Evolutionary conservation across 2,888 invertebrate genomes (phyloP), one percentile per base, ranked within the genome.

Genomic region (Cistogaster globosa): DNA sequence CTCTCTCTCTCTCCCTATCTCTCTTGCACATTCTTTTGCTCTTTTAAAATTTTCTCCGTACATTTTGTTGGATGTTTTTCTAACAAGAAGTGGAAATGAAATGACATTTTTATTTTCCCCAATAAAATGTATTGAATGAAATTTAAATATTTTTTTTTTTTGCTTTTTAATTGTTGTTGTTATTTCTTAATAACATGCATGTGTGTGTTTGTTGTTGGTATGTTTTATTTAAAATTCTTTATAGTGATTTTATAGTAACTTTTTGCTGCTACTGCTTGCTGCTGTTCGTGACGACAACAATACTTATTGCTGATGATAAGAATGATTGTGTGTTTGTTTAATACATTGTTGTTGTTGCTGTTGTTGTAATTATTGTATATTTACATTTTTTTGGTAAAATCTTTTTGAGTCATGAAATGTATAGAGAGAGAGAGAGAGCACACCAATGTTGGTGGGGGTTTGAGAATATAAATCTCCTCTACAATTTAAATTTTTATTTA

Each of bases 281-380:
- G 48, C 48, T 53, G 53, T 57, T 69, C 48, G 26, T 67, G 58
- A 58, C 72, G 58, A 71, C 55, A 79, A 71, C 55, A 78, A 69
- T 57, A 57, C 1, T 14, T 55, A 11, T 14, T 16, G 32, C 14
- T 57, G 55, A n/a, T 62, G 22, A 55, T 75, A 16, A 18, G 22
- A 20, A 57, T 76, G 57, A 42, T 51, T 67, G 45, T 67, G 57
- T 58, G 36, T 51, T 42, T 38, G 16, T 51, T 38, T 51, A 12
- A 58, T 57, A 58, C 9, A 6, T 53, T 55, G 12, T 48, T 12
- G 1, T 42, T 53, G 38, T 62, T 55, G 38, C 55, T 55, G 60
- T 58, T 67, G 42, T 53, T 51, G 60, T 36, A 18, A n/a, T 51
- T 48, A n/a, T 68, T 32, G 14, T 32, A 4, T 57, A 51, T 51